These are phyloP conservation scores for Hystrix brachyura DNA, from an alignment of 2,113 vertebrate genomes.

Conservation along the genomic window DNA sequence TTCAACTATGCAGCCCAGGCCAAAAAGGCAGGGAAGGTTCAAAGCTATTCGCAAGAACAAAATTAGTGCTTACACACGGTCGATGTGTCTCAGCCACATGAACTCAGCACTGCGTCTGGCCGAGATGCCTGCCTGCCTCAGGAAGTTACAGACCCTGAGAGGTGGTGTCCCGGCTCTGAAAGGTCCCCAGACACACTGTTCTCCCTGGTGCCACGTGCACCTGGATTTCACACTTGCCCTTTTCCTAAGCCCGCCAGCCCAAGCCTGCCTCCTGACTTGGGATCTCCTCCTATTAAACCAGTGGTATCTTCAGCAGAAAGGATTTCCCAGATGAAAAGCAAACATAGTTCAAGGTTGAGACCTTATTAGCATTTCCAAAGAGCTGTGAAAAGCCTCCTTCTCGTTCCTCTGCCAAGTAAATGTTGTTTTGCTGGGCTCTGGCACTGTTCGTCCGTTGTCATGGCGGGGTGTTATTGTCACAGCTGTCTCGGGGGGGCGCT, in stretches of 20 bases:
- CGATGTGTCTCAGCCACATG: constrained; percentile 64
- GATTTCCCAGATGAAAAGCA: constrained; percentile 83
- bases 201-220: background rate
- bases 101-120: constrained; percentile 21
- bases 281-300: constrained; percentile 42
- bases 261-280: background rate
- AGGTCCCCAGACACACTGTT: constrained; percentile 64
- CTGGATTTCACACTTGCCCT: constrained; percentile 48
- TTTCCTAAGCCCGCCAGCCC: constrained; percentile 38
- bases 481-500: constrained; percentile 70
- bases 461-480: constrained; percentile 69
- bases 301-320: constrained; percentile 76
- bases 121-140: background rate
- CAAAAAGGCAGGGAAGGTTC: constrained; percentile 81
- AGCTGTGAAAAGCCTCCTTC: constrained; percentile 76
- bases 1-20: constrained; percentile 71
- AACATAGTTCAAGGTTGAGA: constrained; percentile 82
- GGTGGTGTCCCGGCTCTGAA: background rate
- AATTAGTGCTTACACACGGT: constrained; percentile 71
- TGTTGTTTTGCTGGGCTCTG: constrained; percentile 77
- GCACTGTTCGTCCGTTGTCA: constrained; percentile 75
- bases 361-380: constrained; percentile 86
- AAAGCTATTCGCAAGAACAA: constrained; percentile 78
- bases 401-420: constrained; percentile 77
- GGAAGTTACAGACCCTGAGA: background rate